phyloP scores from a whole-genome alignment of 2,888 invertebrate genomes.

The Actias luna region DNA sequence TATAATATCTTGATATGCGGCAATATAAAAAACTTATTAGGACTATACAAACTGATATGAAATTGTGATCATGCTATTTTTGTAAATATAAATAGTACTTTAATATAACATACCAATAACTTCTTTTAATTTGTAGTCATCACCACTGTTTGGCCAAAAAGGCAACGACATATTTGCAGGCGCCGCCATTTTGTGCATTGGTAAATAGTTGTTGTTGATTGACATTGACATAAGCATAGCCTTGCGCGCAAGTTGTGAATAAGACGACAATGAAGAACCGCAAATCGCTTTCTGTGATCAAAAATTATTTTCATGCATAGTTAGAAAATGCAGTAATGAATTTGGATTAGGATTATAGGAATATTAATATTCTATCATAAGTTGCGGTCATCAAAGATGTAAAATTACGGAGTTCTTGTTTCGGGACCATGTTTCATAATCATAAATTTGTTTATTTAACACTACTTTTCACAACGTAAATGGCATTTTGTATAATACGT shows the following conservation, averaged over 20 bases:
- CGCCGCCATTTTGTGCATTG: constrained; percentile 67
- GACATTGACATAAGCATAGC: neutral
- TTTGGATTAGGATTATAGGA: too few relatives aligned
- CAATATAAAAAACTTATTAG: neutral
- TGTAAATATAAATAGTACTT: neutral
- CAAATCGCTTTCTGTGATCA: neutral
- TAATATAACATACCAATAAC: constrained; percentile 89
- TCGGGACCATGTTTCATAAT: too few relatives aligned
- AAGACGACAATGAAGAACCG: neutral
- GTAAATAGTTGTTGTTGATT: constrained; percentile 35
- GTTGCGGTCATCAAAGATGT: too few relatives aligned
- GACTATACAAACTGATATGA: neutral
- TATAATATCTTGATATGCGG: neutral
- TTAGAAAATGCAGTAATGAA: too few relatives aligned
- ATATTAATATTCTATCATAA: too few relatives aligned
- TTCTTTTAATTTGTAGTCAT: constrained; percentile 95
- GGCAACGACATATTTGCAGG: constrained; percentile 54
- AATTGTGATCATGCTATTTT: neutral
- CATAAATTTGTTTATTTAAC: too few relatives aligned
- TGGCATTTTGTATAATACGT: too few relatives aligned
- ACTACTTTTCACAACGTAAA: too few relatives aligned
- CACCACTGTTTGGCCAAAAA: constrained; percentile 94
- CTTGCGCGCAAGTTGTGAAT: too few relatives aligned
- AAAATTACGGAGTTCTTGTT: too few relatives aligned
- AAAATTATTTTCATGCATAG: neutral